Percentiles rank a stretch among this genome's conserved stretches.
phyloP scores from a whole-genome alignment of 1,140 invertebrate species.

The Ctenoplectra terminalis region DNA sequence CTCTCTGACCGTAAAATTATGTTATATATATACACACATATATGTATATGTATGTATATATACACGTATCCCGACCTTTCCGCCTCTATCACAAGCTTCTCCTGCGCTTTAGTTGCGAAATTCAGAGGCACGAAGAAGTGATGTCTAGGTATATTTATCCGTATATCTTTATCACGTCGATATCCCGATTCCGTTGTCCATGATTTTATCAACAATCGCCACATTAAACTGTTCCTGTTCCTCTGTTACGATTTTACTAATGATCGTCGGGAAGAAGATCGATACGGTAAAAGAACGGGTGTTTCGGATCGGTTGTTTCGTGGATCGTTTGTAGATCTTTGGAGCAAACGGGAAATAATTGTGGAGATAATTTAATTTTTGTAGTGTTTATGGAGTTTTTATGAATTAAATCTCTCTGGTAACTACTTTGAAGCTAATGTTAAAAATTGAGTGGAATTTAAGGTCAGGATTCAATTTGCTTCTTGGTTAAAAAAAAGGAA shows the following conservation, averaged over 20 bases:
- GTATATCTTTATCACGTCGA: slow-evolving; percentile 33
- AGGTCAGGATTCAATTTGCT: too few species aligned
- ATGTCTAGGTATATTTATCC: slow-evolving; percentile 48
- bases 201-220: slow-evolving; percentile 65
- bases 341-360: too few species aligned
- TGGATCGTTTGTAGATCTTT: too few species aligned
- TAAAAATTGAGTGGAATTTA: too few species aligned
- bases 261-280: slow-evolving; percentile 56
- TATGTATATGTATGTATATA: not conserved
- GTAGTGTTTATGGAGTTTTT: too few species aligned
- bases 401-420: too few species aligned
- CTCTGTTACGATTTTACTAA: slow-evolving; percentile 27
- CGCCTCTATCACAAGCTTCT: slow-evolving; percentile 72
- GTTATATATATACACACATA: slow-evolving; percentile 22
- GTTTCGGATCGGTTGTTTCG: too few species aligned
- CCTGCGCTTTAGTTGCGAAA: slow-evolving; percentile 79
- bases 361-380: too few species aligned
- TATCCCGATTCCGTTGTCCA: not conserved
- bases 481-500: too few species aligned
- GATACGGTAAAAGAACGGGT: too few species aligned
- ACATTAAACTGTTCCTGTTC: slow-evolving; percentile 45
- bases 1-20: slow-evolving; percentile 32
- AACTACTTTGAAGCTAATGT: too few species aligned
- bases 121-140: slow-evolving; percentile 69
- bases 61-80: slow-evolving; percentile 16